Base-by-base conservation (phyloP, 2,888 invertebrate genomes). In the Lutraria lutraria region DNA sequence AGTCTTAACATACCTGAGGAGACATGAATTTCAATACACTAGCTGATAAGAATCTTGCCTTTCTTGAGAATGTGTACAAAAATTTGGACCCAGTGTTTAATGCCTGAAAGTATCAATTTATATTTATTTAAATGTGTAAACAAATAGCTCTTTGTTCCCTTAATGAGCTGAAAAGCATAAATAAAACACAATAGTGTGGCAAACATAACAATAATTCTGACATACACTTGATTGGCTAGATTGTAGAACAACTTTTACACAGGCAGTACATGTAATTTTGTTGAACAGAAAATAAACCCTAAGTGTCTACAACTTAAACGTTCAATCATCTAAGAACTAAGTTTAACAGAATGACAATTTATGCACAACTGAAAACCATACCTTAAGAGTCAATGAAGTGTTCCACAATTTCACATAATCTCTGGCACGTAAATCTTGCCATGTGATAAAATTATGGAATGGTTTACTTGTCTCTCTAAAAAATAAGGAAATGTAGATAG, bases 391-490 rank as follows among this genome's bases (percentile, higher is more conserved):
- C 87, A 98, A 97, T n/a, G 98, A 98, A 25, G 97, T 96, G 95
- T 98, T 98, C 98, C 98, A 98, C 94, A 97, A 97, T 90, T 98
- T 97, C 0, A 98, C 98, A 88, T 98, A 96, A 72, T 97, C 96
- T 94, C 98, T 97, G 31, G 98, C 98, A 86, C 99, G 97, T 90
- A 98, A 96, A 96, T 99, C 99, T 96, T 98, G 98, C 99, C 99
- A 99, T 29, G 98, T 98, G 93, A 99, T 98, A 93, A 99, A 98
- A 94, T 98, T 98, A 96, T 98, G 98, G 96, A 98, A 98, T 52
- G 98, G 97, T 94, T 97, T 97, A 0, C 98, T 98, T 19, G 98
- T 98, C 83, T 97, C 97, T 88, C 97, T 97, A 92, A 15, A 84
- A 43, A 72, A 63, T 72, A 63, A 15, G 29, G 6, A 21, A 56